Base-by-base conservation (phyloP, 1,140 invertebrate genomes). In the Calephelis virginiensis region DNA sequence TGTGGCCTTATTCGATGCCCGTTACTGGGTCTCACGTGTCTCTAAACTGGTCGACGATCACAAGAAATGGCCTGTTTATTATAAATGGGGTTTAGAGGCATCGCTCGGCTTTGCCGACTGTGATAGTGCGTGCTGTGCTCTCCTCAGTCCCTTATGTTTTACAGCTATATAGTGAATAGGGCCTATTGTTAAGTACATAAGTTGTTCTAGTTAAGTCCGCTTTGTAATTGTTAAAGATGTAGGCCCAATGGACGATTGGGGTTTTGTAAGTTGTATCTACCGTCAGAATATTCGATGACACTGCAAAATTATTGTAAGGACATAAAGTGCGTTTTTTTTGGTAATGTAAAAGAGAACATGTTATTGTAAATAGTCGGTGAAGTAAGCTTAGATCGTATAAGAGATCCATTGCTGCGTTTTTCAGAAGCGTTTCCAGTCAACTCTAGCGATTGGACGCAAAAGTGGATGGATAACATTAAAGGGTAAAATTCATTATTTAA, bases 111-210 rank as follows among this genome's bases (percentile, higher is more conserved):
- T 67, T 69, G 81, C 83, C 83, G 80, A 81, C 85, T 90, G 88
- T 90, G 88, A 90, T 90, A 90, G 81, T 82, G 74, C 76, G 85
- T 82, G 84, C 85, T 88, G 87, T 87, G 85, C 84, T 80, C 80
- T 76, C 78, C 75, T 78, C 82, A 69, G 63, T 75, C 70, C 71
- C 76, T 72, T 70, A 70, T 70, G 66, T 66, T 68, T 63, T 71
- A 73, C 69, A 68, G 67, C 72, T 70, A 69, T 70, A 62, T 70
- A 70, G 68, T 65, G 46, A 63, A 69, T 75, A 80, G 75, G 82
- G 82, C 82, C 81, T 83, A 83, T 74, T 64, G 40, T 63, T 74
- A 78, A 73, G 68, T 65, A 76, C 71, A 64, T 73, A 72, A 72
- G 69, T 76, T 71, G 67, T 70, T 74, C 70, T 78, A 79, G 69